Evolutionary conservation across 2,888 invertebrate species (phyloP).

Genomic region (Melinaea menophilus): DNA sequence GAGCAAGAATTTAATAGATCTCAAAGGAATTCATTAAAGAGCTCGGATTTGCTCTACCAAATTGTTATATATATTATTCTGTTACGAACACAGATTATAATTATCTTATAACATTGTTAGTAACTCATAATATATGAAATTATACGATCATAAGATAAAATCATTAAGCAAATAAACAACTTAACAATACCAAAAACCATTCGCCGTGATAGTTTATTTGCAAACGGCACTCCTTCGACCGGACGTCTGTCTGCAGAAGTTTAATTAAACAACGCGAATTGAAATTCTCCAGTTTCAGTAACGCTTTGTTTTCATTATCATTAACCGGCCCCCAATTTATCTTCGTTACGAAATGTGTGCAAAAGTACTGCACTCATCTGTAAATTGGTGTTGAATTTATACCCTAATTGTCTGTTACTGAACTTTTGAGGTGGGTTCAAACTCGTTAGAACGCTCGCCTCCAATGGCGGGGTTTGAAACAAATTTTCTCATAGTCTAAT

Average conservation of each 20-base stretch:
- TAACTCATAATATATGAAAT: neutral
- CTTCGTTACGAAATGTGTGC: slow-evolving; percentile 51
- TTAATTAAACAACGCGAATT: slow-evolving; percentile 61
- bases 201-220: neutral
- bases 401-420: slow-evolving; percentile 18
- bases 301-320: slow-evolving; percentile 64
- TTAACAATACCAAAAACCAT: neutral
- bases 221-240: slow-evolving; percentile 1
- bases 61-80: slow-evolving; percentile 12
- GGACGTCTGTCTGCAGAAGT: slow-evolving; percentile 29
- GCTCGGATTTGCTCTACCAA: slow-evolving; percentile 40
- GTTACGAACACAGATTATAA: neutral
- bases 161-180: neutral
- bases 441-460: too few relatives aligned
- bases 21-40: slow-evolving; percentile 48
- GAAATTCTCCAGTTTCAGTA: slow-evolving; percentile 53
- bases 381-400: slow-evolving; percentile 26
- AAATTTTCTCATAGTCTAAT: too few relatives aligned
- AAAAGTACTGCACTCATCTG: slow-evolving; percentile 34
- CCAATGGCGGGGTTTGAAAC: too few relatives aligned
- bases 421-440: slow-evolving; percentile 3
- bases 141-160: neutral
- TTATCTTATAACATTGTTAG: slow-evolving; percentile 2
- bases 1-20: slow-evolving; percentile 40
- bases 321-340: slow-evolving; percentile 57